Percentiles rank a stretch among this genome's conserved stretches.
Conservation (phyloP, 2,888 invertebrate species). For the Sphinx pinastri region DNA sequence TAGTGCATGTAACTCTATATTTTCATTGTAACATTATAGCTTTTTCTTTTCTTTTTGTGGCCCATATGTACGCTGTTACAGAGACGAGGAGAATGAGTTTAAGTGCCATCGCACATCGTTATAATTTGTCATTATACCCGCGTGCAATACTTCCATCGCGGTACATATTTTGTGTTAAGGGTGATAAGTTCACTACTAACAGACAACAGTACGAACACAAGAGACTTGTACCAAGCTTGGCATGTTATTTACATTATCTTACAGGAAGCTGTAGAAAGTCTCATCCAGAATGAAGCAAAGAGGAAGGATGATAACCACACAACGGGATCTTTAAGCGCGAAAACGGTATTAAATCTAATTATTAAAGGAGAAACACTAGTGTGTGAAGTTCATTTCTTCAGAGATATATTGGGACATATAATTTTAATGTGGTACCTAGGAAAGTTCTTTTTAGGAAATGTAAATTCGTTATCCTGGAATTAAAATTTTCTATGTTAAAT, state of each 20-base stretch:
- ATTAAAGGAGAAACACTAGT: background rate
- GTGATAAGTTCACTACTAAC: constrained; percentile 30
- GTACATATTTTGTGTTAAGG: constrained; percentile 30
- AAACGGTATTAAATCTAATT: constrained; percentile 56
- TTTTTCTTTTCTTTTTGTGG: constrained; percentile 4
- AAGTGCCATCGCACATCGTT: background rate
- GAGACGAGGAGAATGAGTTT: background rate
- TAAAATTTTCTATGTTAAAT: too few species aligned
- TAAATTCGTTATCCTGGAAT: too few species aligned
- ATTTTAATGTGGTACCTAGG: background rate
- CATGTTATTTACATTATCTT: constrained; percentile 72
- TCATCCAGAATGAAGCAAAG: constrained; percentile 67
- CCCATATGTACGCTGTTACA: background rate
- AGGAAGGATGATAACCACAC: constrained; percentile 65
- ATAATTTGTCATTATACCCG: background rate
- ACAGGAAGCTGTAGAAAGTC: constrained; percentile 72
- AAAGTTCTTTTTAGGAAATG: too few species aligned
- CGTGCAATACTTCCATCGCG: background rate
- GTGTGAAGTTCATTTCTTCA: background rate
- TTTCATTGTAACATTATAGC: constrained; percentile 3
- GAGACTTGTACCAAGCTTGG: constrained; percentile 55
- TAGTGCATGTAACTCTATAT: constrained; percentile 11
- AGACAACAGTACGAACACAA: constrained; percentile 9
- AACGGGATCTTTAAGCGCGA: constrained; percentile 53
- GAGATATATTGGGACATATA: background rate